Evolutionary conservation across 2,888 invertebrate genomes (phyloP).

Genomic region (Volucella inanis): DNA sequence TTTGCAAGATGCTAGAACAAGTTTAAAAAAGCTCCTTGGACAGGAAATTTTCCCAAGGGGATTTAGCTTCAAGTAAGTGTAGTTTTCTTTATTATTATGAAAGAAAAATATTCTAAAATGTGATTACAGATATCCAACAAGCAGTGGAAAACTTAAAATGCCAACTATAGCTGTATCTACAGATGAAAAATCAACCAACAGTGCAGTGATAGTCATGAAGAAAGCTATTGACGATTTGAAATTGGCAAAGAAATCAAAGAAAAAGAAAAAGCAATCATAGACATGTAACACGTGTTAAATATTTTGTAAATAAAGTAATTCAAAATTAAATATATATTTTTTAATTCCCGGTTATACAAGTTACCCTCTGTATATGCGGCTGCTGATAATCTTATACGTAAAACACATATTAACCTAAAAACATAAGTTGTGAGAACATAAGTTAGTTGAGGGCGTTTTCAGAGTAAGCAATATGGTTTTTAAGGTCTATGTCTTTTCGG

Average conservation of each 20-base stretch:
- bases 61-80: slow-evolving; percentile 85
- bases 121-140: slow-evolving; percentile 81
- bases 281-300: not conserved
- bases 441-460: no score
- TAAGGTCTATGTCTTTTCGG: no score
- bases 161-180: slow-evolving; percentile 76
- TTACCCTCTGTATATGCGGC: no score
- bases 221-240: slow-evolving; percentile 83
- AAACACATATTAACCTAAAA: no score
- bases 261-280: slow-evolving; percentile 78
- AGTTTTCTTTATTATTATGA: slow-evolving; percentile 23
- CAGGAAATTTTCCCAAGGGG: slow-evolving; percentile 88
- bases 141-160: slow-evolving; percentile 79
- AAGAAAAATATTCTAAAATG: not conserved
- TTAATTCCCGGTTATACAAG: no score
- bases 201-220: slow-evolving; percentile 85
- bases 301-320: not conserved
- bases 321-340: no score
- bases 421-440: no score
- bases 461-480: no score
- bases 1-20: slow-evolving; percentile 77
- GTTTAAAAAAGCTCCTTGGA: slow-evolving; percentile 81
- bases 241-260: slow-evolving; percentile 79
- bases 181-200: slow-evolving; percentile 77
- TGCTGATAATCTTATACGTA: no score